Evolutionary conservation across 2,797 vertebrate genomes (phyloP).

Genomic region (Babyrousa celebensis): DNA sequence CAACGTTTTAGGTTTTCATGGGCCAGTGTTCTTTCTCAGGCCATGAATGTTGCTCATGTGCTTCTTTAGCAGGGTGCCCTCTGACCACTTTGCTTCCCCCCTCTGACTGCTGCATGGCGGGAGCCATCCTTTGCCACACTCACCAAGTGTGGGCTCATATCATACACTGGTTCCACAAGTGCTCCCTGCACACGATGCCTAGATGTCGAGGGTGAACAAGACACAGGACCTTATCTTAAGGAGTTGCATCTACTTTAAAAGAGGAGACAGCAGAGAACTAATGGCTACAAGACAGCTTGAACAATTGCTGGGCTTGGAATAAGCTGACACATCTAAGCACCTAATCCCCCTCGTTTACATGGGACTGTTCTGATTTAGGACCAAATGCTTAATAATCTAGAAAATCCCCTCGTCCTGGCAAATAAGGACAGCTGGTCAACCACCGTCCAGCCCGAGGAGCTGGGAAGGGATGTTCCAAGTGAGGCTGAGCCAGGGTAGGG

Average conservation of each 20-base stretch:
- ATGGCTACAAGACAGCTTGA: not conserved
- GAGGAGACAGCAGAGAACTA: not conserved
- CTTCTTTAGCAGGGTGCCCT: no score
- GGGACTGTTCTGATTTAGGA: not conserved
- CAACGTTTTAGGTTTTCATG: not conserved
- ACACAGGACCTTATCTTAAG: not conserved
- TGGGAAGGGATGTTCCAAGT: not conserved
- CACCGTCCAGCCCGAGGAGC: not conserved
- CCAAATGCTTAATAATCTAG: not conserved
- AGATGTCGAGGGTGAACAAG: not conserved
- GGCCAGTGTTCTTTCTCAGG: not conserved
- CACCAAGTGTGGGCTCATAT: not conserved
- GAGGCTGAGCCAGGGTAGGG: not conserved
- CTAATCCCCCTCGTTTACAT: not conserved
- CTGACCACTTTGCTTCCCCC: no score
- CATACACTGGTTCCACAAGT: not conserved
- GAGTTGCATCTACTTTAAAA: not conserved
- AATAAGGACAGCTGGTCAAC: not conserved
- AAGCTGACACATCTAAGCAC: not conserved
- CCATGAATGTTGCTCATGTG: no score
- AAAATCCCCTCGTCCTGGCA: not conserved
- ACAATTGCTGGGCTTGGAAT: not conserved
- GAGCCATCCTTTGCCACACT: accelerated
- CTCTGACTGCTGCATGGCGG: not conserved
- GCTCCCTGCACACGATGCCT: not conserved